phyloP scores from a whole-genome alignment of 1,140 invertebrate genomes.

The Galendromus occidentalis region DNA sequence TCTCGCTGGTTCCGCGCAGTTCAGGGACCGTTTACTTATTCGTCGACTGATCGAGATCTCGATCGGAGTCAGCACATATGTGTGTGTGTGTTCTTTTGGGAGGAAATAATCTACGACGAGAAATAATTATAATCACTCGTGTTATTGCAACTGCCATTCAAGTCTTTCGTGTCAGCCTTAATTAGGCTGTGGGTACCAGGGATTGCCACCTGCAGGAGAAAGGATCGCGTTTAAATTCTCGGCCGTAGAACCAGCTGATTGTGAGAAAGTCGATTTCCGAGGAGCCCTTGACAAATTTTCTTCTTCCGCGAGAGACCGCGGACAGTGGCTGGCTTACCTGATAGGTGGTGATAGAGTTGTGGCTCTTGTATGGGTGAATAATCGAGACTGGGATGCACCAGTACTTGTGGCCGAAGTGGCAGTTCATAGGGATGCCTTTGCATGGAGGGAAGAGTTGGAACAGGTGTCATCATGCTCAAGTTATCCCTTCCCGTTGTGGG shows the following conservation, averaged over 20 bases:
- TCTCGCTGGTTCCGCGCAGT: conserved; percentile 8
- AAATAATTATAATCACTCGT: no score
- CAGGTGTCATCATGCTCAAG: conserved; percentile 2
- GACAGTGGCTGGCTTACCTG: no score
- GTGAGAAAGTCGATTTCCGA: no score
- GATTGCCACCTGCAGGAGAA: background rate
- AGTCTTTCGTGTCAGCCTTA: conserved; percentile 7
- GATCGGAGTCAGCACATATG: no score
- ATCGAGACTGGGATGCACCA: conserved; percentile 19
- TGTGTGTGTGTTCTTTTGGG: no score
- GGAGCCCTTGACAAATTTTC: no score
- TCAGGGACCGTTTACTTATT: background rate
- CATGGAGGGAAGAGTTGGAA: background rate
- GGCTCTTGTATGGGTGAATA: conserved; percentile 11
- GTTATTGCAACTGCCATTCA: conserved; percentile 11
- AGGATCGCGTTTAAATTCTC: background rate
- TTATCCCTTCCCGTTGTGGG: background rate
- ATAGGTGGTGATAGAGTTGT: conserved; percentile 4
- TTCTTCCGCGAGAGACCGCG: no score
- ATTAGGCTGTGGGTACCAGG: conserved; percentile 10
- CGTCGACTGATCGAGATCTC: no score
- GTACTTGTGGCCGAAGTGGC: conserved; percentile 58
- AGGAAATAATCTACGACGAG: no score
- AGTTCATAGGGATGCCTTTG: conserved; percentile 25
- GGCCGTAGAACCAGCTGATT: no score